A percentile compares a stretch with the other conserved stretches of the same genome.
These are phyloP conservation scores for Tachysurus fulvidraco DNA, from an alignment of 2,113 vertebrate genomes.

Conservation along the genomic window DNA sequence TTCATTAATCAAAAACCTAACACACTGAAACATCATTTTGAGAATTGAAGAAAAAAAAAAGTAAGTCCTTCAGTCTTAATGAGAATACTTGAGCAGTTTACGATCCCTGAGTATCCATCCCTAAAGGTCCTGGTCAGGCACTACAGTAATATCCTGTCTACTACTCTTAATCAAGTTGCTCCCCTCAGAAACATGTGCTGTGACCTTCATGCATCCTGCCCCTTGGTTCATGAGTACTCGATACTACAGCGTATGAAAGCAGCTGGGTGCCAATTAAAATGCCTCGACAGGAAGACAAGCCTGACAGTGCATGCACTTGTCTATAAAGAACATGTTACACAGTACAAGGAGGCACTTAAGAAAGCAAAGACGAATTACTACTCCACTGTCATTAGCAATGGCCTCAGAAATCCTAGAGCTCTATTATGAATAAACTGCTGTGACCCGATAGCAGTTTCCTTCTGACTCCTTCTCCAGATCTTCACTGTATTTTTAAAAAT, in stretches of 20 bases:
- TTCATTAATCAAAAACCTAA: not conserved
- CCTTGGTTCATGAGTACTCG: not conserved
- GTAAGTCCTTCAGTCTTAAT: not conserved
- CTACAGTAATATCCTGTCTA: not conserved
- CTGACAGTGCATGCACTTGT: not conserved
- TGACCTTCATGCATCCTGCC: slow-evolving; percentile 1
- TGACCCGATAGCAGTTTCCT: not conserved
- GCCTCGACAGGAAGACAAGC: not conserved
- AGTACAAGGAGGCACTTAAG: not conserved
- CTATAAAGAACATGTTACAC: not conserved
- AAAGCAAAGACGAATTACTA: slow-evolving; percentile 2
- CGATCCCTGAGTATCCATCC: not conserved
- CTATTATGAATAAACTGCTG: not conserved
- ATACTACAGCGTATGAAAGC: not conserved
- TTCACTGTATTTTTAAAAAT: not conserved
- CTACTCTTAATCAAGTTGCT: slow-evolving; percentile 3
- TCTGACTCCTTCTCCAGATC: not conserved
- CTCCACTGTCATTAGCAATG: not conserved
- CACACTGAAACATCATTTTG: not conserved
- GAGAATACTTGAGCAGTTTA: not conserved
- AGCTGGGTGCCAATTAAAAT: not conserved
- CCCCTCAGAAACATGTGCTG: not conserved
- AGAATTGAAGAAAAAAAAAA: not conserved
- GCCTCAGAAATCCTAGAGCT: not conserved
- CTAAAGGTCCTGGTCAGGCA: not conserved